Evolutionary conservation across 2,888 invertebrate species (phyloP).

Genomic region (Pomacea canaliculata): DNA sequence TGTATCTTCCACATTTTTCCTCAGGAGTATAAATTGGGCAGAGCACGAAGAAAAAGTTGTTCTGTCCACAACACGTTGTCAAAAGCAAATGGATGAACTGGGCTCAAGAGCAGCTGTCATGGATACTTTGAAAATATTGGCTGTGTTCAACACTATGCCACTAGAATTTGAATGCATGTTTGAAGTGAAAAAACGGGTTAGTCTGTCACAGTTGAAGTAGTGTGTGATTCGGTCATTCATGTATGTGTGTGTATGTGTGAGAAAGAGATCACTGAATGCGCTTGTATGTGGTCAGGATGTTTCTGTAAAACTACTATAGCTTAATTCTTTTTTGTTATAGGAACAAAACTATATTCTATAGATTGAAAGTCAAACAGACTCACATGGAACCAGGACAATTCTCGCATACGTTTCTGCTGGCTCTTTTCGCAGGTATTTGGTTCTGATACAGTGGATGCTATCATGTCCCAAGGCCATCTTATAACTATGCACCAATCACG

Average conservation of each 20-base stretch:
- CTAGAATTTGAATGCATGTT: conserved; percentile 53
- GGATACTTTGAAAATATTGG: conserved; percentile 41
- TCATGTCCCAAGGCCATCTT: conserved; percentile 45
- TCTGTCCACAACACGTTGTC: conserved; percentile 7
- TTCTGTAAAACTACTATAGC: too few relatives aligned
- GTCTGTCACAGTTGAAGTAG: neutral
- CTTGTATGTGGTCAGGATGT: too few relatives aligned
- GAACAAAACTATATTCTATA: too few relatives aligned
- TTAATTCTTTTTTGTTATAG: too few relatives aligned
- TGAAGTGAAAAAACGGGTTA: conserved; percentile 49
- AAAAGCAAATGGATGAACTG: neutral
- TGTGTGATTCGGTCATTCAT: too few relatives aligned
- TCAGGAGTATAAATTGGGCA: conserved; percentile 9
- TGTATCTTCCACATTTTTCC: neutral
- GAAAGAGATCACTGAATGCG: too few relatives aligned
- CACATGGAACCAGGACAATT: too few relatives aligned
- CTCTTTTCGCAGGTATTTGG: conserved; percentile 52
- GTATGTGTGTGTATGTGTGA: too few relatives aligned
- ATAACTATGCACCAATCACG: conserved; percentile 53
- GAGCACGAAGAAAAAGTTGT: neutral
- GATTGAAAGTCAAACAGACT: too few relatives aligned
- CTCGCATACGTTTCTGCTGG: too few relatives aligned
- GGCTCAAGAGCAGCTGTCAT: conserved; percentile 2
- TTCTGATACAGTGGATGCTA: conserved; percentile 45
- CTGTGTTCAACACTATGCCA: conserved; percentile 53